Percentiles rank a stretch among this genome's conserved stretches.
Conservation (phyloP, 2,888 invertebrate species). For the Embidobia sp. region DNA sequence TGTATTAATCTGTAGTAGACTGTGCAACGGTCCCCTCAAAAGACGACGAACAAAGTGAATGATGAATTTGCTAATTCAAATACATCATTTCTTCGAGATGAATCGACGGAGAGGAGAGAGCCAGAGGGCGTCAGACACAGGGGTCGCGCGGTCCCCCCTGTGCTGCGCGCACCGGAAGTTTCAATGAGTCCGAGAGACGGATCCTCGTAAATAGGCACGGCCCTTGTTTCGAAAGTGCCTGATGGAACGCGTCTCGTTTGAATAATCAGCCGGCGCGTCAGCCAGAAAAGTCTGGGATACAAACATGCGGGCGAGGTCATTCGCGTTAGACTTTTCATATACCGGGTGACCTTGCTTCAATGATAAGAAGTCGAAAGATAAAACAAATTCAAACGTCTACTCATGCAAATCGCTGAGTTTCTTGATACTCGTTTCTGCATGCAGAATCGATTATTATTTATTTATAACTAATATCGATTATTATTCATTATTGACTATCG, state of each 20-base stretch:
- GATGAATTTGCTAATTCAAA: neutral
- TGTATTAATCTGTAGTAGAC: too few relatives aligned
- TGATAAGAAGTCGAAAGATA: too few relatives aligned
- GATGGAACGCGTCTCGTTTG: slow-evolving; percentile 58
- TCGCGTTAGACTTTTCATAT: slow-evolving; percentile 7
- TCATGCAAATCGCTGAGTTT: too few relatives aligned
- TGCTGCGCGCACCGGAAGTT: slow-evolving; percentile 72
- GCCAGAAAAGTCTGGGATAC: slow-evolving; percentile 34
- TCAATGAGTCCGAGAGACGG: slow-evolving; percentile 74
- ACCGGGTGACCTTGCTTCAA: slow-evolving; percentile 2
- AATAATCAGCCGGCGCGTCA: slow-evolving; percentile 51
- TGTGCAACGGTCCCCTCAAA: too few relatives aligned
- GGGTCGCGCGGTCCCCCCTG: slow-evolving; percentile 42
- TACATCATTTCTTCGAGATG: neutral
- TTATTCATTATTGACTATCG: too few relatives aligned
- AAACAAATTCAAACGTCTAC: too few relatives aligned
- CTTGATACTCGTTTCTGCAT: too few relatives aligned
- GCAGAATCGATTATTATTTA: too few relatives aligned
- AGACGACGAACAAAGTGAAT: too few relatives aligned
- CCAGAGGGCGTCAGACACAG: neutral
- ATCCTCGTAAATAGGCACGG: slow-evolving; percentile 74
- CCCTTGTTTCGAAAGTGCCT: slow-evolving; percentile 69
- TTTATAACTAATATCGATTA: too few relatives aligned
- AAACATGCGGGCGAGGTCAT: slow-evolving; percentile 52
- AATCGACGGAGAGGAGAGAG: neutral